phyloP scores from a whole-genome alignment of 1,140 invertebrate genomes.

The Lasioglossum baleicum region DNA sequence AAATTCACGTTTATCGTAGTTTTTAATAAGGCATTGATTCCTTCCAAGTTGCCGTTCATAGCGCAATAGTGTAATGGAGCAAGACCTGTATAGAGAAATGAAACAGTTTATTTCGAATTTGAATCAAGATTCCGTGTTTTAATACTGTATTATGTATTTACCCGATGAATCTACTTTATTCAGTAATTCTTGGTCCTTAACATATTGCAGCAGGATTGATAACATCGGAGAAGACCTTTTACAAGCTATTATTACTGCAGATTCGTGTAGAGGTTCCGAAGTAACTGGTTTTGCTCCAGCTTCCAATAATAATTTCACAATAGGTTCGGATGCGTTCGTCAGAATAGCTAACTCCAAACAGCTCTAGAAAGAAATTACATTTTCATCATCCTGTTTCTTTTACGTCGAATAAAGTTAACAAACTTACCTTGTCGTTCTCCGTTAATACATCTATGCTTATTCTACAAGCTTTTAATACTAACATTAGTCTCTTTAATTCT shows the following conservation, averaged over 20 bases:
- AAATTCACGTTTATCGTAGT: constrained; percentile 63
- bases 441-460: constrained; percentile 59
- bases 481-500: constrained; percentile 59
- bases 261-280: constrained; percentile 53
- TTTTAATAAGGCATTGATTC: constrained; percentile 54
- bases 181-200: constrained; percentile 27
- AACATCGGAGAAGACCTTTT: constrained; percentile 60
- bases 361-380: constrained; percentile 58
- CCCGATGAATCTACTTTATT: constrained; percentile 43
- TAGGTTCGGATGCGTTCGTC: constrained; percentile 38
- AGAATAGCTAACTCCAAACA: constrained; percentile 68
- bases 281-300: constrained; percentile 62
- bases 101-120: neutral
- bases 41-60: constrained; percentile 51
- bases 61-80: constrained; percentile 69
- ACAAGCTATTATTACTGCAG: constrained; percentile 67
- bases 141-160: neutral
- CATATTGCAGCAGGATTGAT: constrained; percentile 39
- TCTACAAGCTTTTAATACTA: constrained; percentile 58
- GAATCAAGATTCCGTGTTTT: neutral
- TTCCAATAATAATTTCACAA: constrained; percentile 61
- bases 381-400: neutral
- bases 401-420: constrained; percentile 7
- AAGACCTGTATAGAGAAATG: constrained; percentile 52
- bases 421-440: constrained; percentile 56